These are phyloP conservation scores for Oreochromis tanganicae DNA, from an alignment of 2,113 vertebrate genomes.

Conservation along the genomic window DNA sequence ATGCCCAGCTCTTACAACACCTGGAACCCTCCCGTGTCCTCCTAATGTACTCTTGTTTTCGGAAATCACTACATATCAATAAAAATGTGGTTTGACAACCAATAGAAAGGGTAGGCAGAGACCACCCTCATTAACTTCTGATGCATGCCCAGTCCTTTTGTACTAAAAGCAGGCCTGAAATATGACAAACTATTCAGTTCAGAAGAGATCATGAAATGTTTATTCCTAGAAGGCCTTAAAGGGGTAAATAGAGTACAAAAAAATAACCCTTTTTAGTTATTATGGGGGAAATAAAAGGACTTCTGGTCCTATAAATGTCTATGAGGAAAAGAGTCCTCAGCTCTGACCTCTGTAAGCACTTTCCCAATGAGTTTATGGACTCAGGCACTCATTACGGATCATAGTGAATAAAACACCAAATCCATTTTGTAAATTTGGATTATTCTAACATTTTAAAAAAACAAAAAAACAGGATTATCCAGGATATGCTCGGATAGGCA, in stretches of 20 bases:
- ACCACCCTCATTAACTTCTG: not conserved
- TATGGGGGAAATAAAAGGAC: not conserved
- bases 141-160: not conserved
- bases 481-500: not conserved
- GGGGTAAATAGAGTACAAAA: not conserved
- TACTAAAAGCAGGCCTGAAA: not conserved
- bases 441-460: not conserved
- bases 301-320: not conserved
- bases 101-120: not conserved
- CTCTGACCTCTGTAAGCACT: not conserved
- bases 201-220: not conserved
- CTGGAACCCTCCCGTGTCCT: not conserved
- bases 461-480: not conserved
- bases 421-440: not conserved
- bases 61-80: not conserved
- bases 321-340: not conserved
- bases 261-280: not conserved
- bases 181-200: not conserved
- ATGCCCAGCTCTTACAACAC: not conserved
- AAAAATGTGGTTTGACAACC: not conserved
- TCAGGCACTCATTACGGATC: not conserved
- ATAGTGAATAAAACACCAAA: not conserved
- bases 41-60: not conserved
- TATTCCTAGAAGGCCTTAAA: not conserved
- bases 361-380: not conserved